These are phyloP conservation scores for Gymnorhina tibicen DNA, from an alignment of 2,113 vertebrate species.

Conservation along the genomic window DNA sequence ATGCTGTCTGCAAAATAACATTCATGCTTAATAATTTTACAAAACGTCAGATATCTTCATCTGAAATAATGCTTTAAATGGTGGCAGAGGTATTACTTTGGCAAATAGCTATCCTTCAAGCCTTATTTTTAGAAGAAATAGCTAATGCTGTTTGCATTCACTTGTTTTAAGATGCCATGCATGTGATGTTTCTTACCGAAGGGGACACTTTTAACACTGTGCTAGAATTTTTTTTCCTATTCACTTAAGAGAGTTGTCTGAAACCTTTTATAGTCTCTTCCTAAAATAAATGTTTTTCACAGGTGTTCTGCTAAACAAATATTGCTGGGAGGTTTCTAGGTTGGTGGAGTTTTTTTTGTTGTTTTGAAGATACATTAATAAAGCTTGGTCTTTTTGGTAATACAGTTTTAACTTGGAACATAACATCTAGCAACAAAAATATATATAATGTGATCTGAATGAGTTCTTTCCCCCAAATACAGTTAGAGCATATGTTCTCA, in stretches of 20 bases:
- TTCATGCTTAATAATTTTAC: not conserved
- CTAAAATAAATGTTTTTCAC: not conserved
- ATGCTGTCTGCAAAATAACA: not conserved
- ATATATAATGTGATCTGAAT: not conserved
- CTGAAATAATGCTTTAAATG: not conserved
- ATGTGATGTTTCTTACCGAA: accelerated
- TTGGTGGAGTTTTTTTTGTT: not conserved
- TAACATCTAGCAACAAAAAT: not conserved
- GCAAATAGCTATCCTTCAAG: not conserved
- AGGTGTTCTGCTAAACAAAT: not conserved
- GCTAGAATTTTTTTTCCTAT: not conserved
- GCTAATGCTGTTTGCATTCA: not conserved
- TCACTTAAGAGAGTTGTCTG: not conserved
- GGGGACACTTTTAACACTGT: not conserved
- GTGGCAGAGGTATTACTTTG: not conserved
- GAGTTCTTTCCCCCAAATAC: not conserved
- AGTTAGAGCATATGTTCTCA: not conserved
- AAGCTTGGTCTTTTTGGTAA: not conserved
- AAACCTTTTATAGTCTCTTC: not conserved
- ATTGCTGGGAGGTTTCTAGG: not conserved
- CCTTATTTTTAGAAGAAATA: not conserved
- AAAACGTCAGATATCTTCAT: not conserved
- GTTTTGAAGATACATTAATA: not conserved
- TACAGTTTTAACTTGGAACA: not conserved
- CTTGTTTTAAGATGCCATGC: accelerated